Evolutionary conservation across 2,797 vertebrate genomes (phyloP), one percentile per base, ranked within the genome.

Genomic region (Glossophaga mutica): DNA sequence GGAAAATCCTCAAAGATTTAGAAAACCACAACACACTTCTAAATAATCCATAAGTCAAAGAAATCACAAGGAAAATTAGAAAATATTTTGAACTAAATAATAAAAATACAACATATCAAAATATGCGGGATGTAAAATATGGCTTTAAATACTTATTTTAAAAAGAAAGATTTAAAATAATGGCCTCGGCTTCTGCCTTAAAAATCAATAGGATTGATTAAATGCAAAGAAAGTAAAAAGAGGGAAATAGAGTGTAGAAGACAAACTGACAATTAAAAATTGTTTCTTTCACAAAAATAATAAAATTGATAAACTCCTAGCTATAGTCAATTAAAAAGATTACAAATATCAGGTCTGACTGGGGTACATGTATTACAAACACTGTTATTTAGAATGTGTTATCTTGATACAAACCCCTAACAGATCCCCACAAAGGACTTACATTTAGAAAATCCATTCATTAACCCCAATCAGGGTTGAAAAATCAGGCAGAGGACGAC

Each of bases 41-140:
- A 91, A 85, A 79, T 55, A 87, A 94, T 32, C 18, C 59, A 78
- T 6, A 93, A 39, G 32, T 77, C 68, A 94, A 42, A 81, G 78
- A 88, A 59, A 86, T 59, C 15, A 57, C 52, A 94, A 50, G n/a
- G 22, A 29, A 78, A 88, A 48, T 91, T 24, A 57, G 32, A 79
- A 93, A 95, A 74, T 85, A 91, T 59, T 94, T 95, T 86, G 6
- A 79, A 83, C 37, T 42, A 65, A 87, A 65, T 70, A 94, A 84
- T 62, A 52, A 90, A 95, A 82, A 91, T 9, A 55, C 3, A 86
- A 32, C 10, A 44, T 42, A 90, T 50, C 57, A 86, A 86, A 95
- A 52, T 42, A 14, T 76, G 48, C 91, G 18, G 32, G 3, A 59
- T 37, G 1, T 10, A 78, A 91, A 67, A 39, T 68, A 52, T 19